phyloP scores from a whole-genome alignment of 2,113 vertebrate species.

The Silurus glanis region DNA sequence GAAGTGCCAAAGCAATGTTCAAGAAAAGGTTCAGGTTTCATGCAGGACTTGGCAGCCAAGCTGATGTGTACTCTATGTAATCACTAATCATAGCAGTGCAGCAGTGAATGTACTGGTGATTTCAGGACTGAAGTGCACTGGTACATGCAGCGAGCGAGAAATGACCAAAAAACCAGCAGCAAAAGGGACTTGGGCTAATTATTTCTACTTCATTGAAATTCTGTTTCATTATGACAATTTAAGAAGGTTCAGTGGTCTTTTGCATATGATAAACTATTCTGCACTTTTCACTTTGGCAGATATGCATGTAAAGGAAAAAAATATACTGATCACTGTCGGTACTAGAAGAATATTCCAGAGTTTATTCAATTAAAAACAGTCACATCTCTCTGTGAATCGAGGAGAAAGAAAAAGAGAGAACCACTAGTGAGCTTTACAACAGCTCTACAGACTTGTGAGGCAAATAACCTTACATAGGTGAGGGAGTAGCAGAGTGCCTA shows the following conservation, averaged over 20 bases:
- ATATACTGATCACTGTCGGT: background rate
- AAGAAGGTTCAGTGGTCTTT: background rate
- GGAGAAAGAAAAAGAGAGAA: background rate
- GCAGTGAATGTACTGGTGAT: background rate
- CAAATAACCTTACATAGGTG: conserved; percentile 35
- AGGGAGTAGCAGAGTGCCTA: conserved; percentile 29
- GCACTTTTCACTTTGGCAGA: conserved; percentile 11
- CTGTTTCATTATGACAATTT: background rate
- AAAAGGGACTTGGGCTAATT: background rate
- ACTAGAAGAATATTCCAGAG: background rate
- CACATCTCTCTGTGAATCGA: background rate
- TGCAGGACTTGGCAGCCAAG: conserved; percentile 15
- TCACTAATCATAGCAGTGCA: conserved; percentile 4
- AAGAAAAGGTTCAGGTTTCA: background rate
- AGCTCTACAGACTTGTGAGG: conserved; percentile 18
- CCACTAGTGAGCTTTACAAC: background rate
- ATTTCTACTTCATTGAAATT: background rate
- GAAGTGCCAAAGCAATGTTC: background rate
- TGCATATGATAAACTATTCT: background rate
- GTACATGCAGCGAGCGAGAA: background rate
- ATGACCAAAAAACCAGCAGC: background rate
- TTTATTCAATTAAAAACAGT: background rate
- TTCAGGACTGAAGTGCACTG: background rate
- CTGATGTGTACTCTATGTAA: background rate
- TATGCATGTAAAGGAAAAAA: background rate